phyloP scores from a whole-genome alignment of 2,113 vertebrate species.

The Ovis canadensis region DNA sequence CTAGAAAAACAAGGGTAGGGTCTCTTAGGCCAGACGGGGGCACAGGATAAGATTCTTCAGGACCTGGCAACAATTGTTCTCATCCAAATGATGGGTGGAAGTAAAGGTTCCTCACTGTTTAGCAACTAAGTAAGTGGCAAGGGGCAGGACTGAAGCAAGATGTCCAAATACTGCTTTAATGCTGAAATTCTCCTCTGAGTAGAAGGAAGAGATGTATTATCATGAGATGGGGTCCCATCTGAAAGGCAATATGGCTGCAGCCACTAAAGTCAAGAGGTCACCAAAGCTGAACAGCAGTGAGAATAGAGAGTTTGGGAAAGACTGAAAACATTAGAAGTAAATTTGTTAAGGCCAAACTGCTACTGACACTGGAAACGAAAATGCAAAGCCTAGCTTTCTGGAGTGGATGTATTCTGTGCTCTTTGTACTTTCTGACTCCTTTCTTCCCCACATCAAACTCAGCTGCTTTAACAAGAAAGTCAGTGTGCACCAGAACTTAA shows the following conservation, averaged over 20 bases:
- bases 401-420: not conserved
- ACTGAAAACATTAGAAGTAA: not conserved
- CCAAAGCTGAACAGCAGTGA: not conserved
- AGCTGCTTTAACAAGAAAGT: not conserved
- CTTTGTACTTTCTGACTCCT: not conserved
- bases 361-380: not conserved
- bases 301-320: not conserved
- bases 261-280: not conserved
- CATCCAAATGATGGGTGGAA: not conserved
- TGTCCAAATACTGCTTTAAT: not conserved
- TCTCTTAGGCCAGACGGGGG: not conserved
- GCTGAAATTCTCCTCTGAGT: not conserved
- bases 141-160: not conserved
- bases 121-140: not conserved
- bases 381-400: not conserved
- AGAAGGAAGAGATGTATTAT: not conserved
- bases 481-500: not conserved
- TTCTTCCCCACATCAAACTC: not conserved
- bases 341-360: not conserved
- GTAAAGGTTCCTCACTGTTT: not conserved
- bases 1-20: not conserved
- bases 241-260: not conserved
- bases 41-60: not conserved
- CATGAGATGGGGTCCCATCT: not conserved
- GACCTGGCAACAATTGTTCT: not conserved